phyloP scores from a whole-genome alignment of 2,888 invertebrate species.

The Mantis religiosa region DNA sequence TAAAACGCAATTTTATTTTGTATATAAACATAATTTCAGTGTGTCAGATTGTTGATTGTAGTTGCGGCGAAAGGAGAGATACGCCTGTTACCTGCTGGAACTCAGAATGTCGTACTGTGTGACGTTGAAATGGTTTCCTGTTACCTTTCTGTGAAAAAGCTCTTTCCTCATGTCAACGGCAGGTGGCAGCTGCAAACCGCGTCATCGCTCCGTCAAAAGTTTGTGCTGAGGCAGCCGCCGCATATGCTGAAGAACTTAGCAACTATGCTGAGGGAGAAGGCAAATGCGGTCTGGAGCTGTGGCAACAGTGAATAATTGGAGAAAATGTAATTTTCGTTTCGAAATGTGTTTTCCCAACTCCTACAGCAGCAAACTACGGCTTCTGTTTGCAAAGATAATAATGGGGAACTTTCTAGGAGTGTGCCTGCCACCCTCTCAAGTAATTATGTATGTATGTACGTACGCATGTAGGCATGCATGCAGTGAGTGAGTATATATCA shows the following conservation, averaged over 20 bases:
- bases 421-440: not conserved
- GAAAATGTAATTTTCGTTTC: not conserved
- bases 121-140: not conserved
- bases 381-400: not conserved
- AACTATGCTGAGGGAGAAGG: not conserved
- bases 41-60: too few relatives aligned
- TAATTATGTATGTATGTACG: not conserved
- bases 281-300: not conserved
- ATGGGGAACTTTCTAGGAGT: not conserved
- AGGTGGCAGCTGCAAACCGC: not conserved
- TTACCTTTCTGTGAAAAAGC: not conserved
- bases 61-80: too few relatives aligned
- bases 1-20: too few relatives aligned
- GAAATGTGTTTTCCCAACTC: not conserved
- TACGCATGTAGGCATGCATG: not conserved
- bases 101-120: not conserved
- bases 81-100: not conserved
- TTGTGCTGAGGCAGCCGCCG: not conserved
- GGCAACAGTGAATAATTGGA: not conserved
- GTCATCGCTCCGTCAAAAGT: not conserved
- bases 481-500: not conserved
- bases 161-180: not conserved
- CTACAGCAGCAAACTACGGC: not conserved
- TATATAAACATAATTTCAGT: too few relatives aligned
- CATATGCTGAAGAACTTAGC: not conserved